Evolutionary conservation across 2,797 vertebrate genomes (phyloP).

Genomic region (Garrulus glandarius): DNA sequence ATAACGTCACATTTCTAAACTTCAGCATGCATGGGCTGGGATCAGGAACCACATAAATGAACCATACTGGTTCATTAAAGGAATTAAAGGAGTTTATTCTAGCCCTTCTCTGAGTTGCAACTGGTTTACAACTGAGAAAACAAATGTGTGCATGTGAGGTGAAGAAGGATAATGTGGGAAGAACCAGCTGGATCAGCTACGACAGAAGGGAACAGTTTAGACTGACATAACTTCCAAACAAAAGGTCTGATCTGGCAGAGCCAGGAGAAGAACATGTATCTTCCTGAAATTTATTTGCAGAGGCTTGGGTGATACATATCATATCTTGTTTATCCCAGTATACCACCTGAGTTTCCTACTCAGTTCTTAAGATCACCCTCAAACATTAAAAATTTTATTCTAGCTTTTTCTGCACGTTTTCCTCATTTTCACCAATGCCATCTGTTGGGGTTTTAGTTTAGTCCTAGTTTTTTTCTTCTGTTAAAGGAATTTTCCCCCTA

Average conservation of each 20-base stretch:
- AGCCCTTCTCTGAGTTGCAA: not conserved
- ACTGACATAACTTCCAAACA: not conserved
- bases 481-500: too few species aligned
- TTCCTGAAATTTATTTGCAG: not conserved
- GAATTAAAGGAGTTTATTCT: not conserved
- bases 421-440: accelerated
- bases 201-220: not conserved
- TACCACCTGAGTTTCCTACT: not conserved
- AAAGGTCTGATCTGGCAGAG: not conserved
- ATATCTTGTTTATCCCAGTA: not conserved
- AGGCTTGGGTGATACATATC: not conserved
- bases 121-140: not conserved
- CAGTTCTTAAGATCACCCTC: not conserved
- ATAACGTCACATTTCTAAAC: not conserved
- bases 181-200: not conserved
- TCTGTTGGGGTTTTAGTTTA: too few species aligned
- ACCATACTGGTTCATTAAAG: not conserved
- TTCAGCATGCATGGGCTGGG: not conserved
- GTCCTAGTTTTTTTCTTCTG: too few species aligned
- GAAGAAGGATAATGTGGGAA: not conserved
- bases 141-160: accelerated
- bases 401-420: not conserved
- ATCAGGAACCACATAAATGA: not conserved
- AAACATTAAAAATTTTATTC: not conserved
- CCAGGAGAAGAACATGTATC: not conserved